A percentile compares a stretch with the other conserved stretches of the same genome.
These are phyloP conservation scores for Plodia interpunctella DNA, from an alignment of 1,140 invertebrate genomes.

Conservation along the genomic window DNA sequence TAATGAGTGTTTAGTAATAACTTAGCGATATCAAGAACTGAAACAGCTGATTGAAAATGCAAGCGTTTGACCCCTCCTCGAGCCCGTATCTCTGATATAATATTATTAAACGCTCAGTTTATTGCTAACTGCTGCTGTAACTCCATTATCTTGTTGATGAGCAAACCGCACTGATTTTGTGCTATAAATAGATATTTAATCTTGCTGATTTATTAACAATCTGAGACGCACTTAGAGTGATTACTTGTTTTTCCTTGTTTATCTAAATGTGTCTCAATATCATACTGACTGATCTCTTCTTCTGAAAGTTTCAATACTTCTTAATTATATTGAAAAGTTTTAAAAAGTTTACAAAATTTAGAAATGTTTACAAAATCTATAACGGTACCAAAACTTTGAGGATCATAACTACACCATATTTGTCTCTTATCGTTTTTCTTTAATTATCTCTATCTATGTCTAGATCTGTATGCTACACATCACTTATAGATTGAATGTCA, in stretches of 20 bases:
- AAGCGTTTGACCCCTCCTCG: not conserved
- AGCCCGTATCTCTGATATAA: constrained; percentile 4
- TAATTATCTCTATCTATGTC: too few species aligned
- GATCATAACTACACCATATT: too few species aligned
- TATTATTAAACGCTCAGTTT: not conserved
- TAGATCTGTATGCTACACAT: too few species aligned
- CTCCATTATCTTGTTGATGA: not conserved
- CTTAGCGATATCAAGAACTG: not conserved
- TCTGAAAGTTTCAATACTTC: too few species aligned
- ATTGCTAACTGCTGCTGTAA: not conserved
- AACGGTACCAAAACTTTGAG: too few species aligned
- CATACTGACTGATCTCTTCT: too few species aligned
- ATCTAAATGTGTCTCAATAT: not conserved
- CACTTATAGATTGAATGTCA: too few species aligned
- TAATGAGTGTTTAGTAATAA: not conserved
- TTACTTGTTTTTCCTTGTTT: not conserved
- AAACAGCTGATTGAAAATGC: not conserved
- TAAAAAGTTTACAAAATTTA: too few species aligned
- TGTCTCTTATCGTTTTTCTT: too few species aligned
- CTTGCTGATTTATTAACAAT: not conserved
- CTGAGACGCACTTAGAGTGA: not conserved
- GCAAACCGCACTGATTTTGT: not conserved
- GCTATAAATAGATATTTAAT: not conserved
- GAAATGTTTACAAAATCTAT: too few species aligned
- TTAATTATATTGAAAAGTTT: too few species aligned